Base-by-base conservation (phyloP, 2,888 invertebrate species). In the Cheilosia scutellata region DNA sequence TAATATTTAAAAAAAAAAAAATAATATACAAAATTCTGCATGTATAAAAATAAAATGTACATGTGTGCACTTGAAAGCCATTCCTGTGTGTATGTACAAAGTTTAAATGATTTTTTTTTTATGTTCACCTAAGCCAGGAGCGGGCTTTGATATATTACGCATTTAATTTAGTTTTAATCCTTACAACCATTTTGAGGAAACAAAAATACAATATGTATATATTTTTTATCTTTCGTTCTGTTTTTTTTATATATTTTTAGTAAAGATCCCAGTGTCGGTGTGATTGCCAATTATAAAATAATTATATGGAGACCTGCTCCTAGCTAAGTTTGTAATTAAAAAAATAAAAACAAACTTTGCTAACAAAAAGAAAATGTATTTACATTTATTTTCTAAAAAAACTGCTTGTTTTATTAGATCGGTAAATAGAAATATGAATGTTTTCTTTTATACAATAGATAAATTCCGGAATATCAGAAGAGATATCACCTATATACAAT, bases 391-490 rank as follows among this genome's bases (percentile, higher is more conserved):
- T 55, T 40, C 55, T 20, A 44, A 57, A 37, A 55, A 37, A 40
- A 42, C 5, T 47, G 49, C 40, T 65, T 53, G 9, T 47, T 51
- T 51, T 57, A 40, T 57, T 33, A 87, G 72, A 87, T 78, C 60
- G 68, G 78, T 44, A 44, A 44, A 55, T 25, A 68, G 55, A 80
- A 66, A 57, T 55, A 31, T 49, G 25, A 65, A 62, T 82, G 68
- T 57, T 44, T 65, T 75, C 37, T 7, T 80, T 80, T 87, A 25
- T 87, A 87, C 82, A 86, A 74, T 88, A 88, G 87, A 89, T 82
- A 89, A 92, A 92, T 91, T 92, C 91, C 91, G 92, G 92, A 91
- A 91, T 91, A 91, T 91, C 89, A 89, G 84, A 89, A 87, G 89
- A 91, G 90, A 90, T 71, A 89, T 91, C 91, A 91, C 90, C 89